Base-by-base conservation (phyloP, 2,888 invertebrate genomes). In the Orthosia gothica region DNA sequence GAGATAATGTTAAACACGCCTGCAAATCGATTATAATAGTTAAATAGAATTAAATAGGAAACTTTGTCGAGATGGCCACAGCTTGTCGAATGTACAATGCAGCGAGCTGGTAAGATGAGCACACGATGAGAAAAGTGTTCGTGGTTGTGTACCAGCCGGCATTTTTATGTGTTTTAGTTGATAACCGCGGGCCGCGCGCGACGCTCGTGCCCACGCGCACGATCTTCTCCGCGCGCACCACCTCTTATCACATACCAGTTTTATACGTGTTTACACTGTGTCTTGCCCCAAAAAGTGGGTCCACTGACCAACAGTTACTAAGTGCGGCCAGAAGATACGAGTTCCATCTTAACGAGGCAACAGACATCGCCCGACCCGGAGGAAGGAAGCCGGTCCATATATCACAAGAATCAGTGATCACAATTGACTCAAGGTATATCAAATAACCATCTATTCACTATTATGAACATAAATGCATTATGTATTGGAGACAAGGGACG, bases 111-210 rank as follows among this genome's bases (percentile, higher is more conserved):
- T 82, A 86, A 87, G 87, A 84, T 80, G 20, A 40, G 59, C 13
- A 90, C 89, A 89, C 85, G 84, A 82, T 85, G 82, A 91, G 93
- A 92, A 90, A 87, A 92, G 85, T 89, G 87, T 87, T 87, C 89
- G 83, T 84, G 76, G 81, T 89, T 87, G 88, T 89, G 89, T 90
- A 91, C 61, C 61, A 68, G 91, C 92, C 93, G 92, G 92, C 92
- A 91, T 92, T 94, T 93, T 92, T 93, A 93, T 92, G 92, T 93
- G 93, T 91, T 95, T 95, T 95, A 95, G 96, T 96, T 95, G 95
- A 95, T 95, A 95, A 94, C 90, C 92, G 92, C 85, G 90, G 83
- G 89, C 89, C 93, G 94, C 86, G 92, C 93, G 93, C 91, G 91
- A 82, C 93, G 92, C 94, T 89, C 92, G 96, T 92, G 92, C 91